Percentiles rank a stretch among this genome's conserved stretches.
Evolutionary conservation across 2,113 vertebrate species (phyloP).

Genomic region (Laticauda laticaudata): DNA sequence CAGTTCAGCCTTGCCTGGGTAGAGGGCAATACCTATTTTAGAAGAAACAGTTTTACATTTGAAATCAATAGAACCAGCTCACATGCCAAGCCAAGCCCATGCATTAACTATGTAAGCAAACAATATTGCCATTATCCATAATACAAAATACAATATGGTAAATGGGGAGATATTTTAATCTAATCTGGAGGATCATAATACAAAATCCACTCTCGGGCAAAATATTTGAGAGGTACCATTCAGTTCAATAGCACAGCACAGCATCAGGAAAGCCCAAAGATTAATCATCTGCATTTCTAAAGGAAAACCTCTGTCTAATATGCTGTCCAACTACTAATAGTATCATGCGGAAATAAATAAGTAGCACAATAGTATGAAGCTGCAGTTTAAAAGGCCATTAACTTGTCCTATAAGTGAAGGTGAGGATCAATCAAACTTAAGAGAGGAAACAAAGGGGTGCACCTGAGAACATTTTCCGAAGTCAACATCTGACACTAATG

Average conservation of each 20-base stretch:
- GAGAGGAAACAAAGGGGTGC: background rate
- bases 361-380: background rate
- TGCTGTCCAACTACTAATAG: background rate
- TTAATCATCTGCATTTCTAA: background rate
- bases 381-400: background rate
- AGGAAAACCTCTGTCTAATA: background rate
- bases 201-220: background rate
- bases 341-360: background rate
- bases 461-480: background rate
- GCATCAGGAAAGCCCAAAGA: background rate
- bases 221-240: background rate
- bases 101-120: background rate
- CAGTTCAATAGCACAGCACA: background rate
- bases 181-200: too few relatives aligned
- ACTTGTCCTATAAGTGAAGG: background rate
- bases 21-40: slow-evolving; percentile 88
- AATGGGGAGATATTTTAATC: background rate
- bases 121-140: background rate
- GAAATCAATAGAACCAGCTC: background rate
- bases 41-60: background rate
- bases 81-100: background rate
- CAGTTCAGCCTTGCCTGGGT: slow-evolving; percentile 83
- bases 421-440: background rate
- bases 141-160: background rate
- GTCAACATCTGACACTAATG: background rate